A percentile compares a stretch with the other conserved stretches of the same genome.
phyloP scores from a whole-genome alignment of 2,113 vertebrate genomes.

The Alouatta palliata region DNA sequence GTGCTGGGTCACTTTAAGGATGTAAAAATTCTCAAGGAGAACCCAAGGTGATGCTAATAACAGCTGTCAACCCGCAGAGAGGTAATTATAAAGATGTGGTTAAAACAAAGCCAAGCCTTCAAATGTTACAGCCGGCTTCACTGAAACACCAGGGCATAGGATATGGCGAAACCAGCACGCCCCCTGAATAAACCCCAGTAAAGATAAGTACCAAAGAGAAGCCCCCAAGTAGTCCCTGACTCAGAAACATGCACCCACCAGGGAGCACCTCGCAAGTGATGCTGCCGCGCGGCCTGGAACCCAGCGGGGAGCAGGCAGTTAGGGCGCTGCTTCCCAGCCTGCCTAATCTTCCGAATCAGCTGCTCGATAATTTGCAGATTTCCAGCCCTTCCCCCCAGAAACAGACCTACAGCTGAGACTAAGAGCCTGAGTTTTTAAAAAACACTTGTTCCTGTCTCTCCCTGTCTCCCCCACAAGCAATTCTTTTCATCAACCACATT shows the following conservation, averaged over 20 bases:
- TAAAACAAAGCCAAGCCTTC: constrained; percentile 62
- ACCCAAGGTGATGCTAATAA: constrained; percentile 47
- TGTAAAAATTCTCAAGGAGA: constrained; percentile 63
- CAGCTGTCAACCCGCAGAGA: constrained; percentile 31
- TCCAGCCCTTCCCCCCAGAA: neutral
- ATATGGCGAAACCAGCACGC: accelerated
- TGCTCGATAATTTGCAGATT: neutral
- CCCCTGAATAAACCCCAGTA: neutral
- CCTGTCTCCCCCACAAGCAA: neutral
- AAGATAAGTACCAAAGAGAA: neutral
- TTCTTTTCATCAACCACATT: neutral
- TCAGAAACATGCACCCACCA: neutral
- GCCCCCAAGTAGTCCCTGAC: neutral
- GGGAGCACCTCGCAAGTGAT: accelerated
- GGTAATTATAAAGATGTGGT: constrained; percentile 37
- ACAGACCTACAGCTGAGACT: neutral
- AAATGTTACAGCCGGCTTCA: neutral
- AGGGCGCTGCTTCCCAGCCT: neutral
- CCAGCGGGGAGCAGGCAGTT: neutral
- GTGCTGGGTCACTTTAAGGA: constrained; percentile 10
- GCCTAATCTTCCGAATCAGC: neutral
- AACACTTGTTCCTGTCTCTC: neutral
- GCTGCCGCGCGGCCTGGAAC: neutral
- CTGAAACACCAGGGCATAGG: neutral
- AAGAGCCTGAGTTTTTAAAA: neutral